Base-by-base conservation (phyloP, 2,888 invertebrate genomes). In the Caenorhabditis sulstoni region DNA sequence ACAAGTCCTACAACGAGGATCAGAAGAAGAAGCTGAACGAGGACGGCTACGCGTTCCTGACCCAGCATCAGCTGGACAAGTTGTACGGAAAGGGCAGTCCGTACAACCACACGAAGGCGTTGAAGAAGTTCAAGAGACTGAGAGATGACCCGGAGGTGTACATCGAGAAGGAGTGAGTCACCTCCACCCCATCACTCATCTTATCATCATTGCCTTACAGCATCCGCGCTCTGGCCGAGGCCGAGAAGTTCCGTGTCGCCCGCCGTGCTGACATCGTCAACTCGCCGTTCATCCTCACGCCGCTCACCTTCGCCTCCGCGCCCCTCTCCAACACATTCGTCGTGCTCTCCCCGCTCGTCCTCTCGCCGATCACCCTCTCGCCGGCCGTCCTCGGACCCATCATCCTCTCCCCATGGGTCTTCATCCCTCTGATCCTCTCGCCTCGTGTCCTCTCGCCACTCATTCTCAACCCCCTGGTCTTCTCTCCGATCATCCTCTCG, bases 331-430 rank as follows among this genome's bases (percentile, higher is more conserved):
- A 86, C 68, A 82, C 83, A 1, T 83, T 84, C 65, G 71, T 83
- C 52, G 78, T 84, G 7, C 68, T 83, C 8, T 86, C 88, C 11
- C 87, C 87, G 12, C 61, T 88, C 7, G 86, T 88, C 9, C 68
- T 85, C 14, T 82, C 85, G 12, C 88, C 88, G n/a, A 83, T 88
- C 70, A 81, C 83, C 23, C 79, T 86, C 5, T 85, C 87, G 1
- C 87, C 87, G 14, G 87, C 87, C 22, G 87, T 85, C 7, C 81
- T 87, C 16, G 87, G 87, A 23, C 89, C 89, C 7, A 83, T 89
- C 55, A 87, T 86, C 64, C 79, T 89, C 9, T 87, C 86, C 47
- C 89, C 89, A 22, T 86, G 87, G 85, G 85, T 86, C 18, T 88
- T 88, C 74, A 78, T 86, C 18, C 88, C 88, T 35, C 70, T 88